Evolutionary conservation across 2,888 invertebrate species (phyloP).

Genomic region (Prostheceraeus crozeri): DNA sequence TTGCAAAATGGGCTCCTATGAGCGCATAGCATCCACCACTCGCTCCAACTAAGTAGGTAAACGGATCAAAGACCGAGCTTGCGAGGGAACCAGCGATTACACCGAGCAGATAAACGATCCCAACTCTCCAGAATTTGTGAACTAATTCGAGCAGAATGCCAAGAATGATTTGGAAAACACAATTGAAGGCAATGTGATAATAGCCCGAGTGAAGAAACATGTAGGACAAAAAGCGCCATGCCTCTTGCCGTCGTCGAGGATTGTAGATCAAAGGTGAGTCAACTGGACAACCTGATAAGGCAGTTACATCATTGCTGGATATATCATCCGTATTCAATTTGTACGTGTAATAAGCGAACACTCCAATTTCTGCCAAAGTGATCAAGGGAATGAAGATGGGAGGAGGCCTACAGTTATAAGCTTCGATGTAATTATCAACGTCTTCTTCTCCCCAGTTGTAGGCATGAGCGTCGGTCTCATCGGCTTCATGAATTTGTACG

Average conservation of each 20-base stretch:
- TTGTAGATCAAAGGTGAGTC: conserved; percentile 34
- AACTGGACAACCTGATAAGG: conserved; percentile 25
- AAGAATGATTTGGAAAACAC: conserved; percentile 79
- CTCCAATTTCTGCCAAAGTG: conserved; percentile 63
- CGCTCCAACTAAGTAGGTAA: conserved; percentile 72
- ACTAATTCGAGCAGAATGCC: conserved; percentile 93
- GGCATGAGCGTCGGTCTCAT: conserved; percentile 23
- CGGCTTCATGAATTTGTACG: not conserved
- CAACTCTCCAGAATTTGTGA: conserved; percentile 85
- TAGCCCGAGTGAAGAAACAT: conserved; percentile 89
- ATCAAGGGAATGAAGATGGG: conserved; percentile 85
- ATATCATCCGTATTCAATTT: conserved; percentile 31
- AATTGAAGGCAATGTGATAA: conserved; percentile 79
- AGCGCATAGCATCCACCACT: conserved; percentile 90
- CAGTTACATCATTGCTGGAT: conserved; percentile 32
- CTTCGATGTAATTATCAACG: conserved; percentile 68
- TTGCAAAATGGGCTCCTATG: conserved; percentile 83
- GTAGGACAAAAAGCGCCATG: conserved; percentile 84
- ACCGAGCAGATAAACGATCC: conserved; percentile 58
- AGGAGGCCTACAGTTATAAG: conserved; percentile 82
- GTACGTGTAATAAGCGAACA: conserved; percentile 31
- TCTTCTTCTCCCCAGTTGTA: conserved; percentile 37
- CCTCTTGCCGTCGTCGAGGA: conserved; percentile 35
- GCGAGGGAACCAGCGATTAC: conserved; percentile 58
- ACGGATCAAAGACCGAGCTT: conserved; percentile 58